A percentile compares a stretch with the other conserved stretches of the same genome.
These are phyloP conservation scores for Battus philenor DNA, from an alignment of 1,140 invertebrate species.

Conservation along the genomic window DNA sequence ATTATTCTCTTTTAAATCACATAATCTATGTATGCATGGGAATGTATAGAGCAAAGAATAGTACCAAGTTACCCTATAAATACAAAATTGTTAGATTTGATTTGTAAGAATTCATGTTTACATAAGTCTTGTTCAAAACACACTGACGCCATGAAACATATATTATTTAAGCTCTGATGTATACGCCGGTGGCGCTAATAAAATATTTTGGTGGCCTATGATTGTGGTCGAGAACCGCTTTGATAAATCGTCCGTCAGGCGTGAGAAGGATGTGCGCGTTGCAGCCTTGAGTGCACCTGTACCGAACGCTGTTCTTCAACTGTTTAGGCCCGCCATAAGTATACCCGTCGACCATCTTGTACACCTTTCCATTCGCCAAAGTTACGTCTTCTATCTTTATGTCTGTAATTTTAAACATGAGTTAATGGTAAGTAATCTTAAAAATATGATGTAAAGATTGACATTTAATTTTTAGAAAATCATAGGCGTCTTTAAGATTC, in stretches of 20 bases:
- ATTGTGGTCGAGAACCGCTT: constrained; percentile 22
- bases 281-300: constrained; percentile 32
- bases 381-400: constrained; percentile 24
- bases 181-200: constrained; percentile 18
- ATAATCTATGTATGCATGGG: not conserved
- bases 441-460: no score
- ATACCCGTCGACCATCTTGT: constrained; percentile 29
- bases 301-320: constrained; percentile 12
- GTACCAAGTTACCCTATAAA: no score
- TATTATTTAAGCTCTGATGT: constrained; percentile 18
- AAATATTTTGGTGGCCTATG: constrained; percentile 23
- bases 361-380: constrained; percentile 25
- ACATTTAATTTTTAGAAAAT: no score
- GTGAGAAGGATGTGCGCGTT: constrained; percentile 26
- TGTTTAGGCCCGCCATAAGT: constrained; percentile 24
- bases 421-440: no score
- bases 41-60: no score
- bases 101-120: no score
- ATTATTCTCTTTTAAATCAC: not conserved
- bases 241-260: constrained; percentile 15
- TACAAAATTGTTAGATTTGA: no score
- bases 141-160: no score
- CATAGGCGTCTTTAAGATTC: no score
- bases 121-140: no score
- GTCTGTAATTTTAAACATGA: constrained; percentile 14